Conservation (phyloP, 1,140 invertebrate genomes). For the Drosophila watanabei region DNA sequence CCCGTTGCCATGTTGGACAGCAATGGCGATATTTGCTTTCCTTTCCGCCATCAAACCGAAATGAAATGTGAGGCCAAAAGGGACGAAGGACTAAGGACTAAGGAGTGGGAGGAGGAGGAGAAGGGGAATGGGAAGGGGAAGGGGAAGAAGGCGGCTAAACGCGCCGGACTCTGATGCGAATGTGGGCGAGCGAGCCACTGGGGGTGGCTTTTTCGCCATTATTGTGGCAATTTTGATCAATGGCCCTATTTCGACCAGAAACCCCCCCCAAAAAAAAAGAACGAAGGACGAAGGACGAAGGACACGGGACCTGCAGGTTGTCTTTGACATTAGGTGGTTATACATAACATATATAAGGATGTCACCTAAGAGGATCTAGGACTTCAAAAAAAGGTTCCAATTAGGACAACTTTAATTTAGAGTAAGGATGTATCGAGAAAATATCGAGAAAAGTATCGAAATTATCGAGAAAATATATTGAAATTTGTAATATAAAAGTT, state of each 20-base stretch:
- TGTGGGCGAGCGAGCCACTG: conserved; percentile 14
- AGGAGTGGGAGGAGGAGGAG: conserved; percentile 1
- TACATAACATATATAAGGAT: not conserved
- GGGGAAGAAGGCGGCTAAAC: conserved; percentile 10
- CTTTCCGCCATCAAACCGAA: conserved; percentile 52
- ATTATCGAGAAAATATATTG: too few relatives aligned
- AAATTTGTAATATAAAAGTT: too few relatives aligned
- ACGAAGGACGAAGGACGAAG: conserved; percentile 12
- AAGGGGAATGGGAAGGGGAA: not conserved
- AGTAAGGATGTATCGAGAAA: not conserved
- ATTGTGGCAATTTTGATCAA: conserved; percentile 84
- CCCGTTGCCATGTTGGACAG: conserved; percentile 65
- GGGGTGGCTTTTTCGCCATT: conserved; percentile 83
- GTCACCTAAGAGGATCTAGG: too few relatives aligned
- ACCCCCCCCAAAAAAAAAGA: conserved; percentile 29
- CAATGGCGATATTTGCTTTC: conserved; percentile 68
- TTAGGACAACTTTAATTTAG: too few relatives aligned
- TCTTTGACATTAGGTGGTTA: not conserved
- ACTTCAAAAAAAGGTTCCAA: not conserved
- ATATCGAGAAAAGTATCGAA: too few relatives aligned
- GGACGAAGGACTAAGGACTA: not conserved
- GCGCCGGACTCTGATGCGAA: conserved; percentile 18
- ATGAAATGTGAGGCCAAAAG: conserved; percentile 35
- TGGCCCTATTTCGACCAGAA: conserved; percentile 61
- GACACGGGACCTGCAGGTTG: conserved; percentile 7